These are phyloP conservation scores for Dromas ardeola DNA, from an alignment of 2,113 vertebrate species.

Conservation along the genomic window DNA sequence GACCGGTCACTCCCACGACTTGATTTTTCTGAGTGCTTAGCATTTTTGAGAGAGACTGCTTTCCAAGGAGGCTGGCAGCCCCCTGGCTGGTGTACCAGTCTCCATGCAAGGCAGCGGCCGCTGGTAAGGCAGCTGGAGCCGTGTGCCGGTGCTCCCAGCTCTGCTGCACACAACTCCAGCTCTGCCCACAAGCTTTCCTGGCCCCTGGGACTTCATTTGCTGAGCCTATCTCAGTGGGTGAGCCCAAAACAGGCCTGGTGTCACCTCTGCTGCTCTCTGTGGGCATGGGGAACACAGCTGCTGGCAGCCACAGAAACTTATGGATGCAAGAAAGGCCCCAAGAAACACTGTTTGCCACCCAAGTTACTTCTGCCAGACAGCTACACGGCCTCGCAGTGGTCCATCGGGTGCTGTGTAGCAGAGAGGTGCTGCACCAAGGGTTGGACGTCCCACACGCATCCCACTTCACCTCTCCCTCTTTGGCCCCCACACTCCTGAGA, in stretches of 20 bases:
- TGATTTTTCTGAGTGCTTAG: not conserved
- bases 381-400: rapidly evolving
- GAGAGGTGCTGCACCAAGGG: not conserved
- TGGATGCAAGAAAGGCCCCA: not conserved
- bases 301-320: not conserved
- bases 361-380: not conserved
- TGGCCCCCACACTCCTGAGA: rapidly evolving
- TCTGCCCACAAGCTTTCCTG: not conserved
- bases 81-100: not conserved
- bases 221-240: rapidly evolving
- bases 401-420: not conserved
- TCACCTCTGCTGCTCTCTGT: not conserved
- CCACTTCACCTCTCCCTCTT: not conserved
- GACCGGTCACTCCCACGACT: not conserved
- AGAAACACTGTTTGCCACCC: not conserved
- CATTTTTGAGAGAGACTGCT: not conserved
- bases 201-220: not conserved
- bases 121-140: not conserved
- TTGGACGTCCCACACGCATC: not conserved
- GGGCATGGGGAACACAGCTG: not conserved
- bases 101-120: not conserved
- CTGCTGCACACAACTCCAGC: not conserved
- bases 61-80: not conserved
- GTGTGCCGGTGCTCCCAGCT: not conserved
- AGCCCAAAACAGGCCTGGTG: not conserved